Evolutionary conservation across 1,140 invertebrate species (phyloP).

Genomic region (Trichogramma pretiosum): DNA sequence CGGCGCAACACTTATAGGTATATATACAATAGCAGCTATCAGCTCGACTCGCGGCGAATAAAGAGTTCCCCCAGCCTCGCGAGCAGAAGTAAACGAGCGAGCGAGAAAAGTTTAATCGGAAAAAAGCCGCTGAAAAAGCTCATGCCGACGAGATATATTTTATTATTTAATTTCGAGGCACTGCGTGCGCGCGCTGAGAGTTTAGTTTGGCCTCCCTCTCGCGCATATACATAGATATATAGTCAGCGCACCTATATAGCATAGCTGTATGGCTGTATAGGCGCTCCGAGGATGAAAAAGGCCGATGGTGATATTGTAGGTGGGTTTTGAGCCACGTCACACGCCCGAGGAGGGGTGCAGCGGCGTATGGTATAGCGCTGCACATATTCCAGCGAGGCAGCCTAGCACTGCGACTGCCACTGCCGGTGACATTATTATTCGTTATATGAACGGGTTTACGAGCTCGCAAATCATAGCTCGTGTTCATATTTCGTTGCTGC

Average conservation of each 20-base stretch:
- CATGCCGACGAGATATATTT: constrained; percentile 27
- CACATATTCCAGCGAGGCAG: too few species aligned
- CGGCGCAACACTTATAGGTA: neutral
- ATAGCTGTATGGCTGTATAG: too few species aligned
- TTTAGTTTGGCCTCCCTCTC: too few species aligned
- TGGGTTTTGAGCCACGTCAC: constrained; percentile 35
- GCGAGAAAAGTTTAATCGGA: constrained; percentile 20
- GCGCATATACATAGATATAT: too few species aligned
- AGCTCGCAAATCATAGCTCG: constrained; percentile 46
- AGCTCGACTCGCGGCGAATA: neutral
- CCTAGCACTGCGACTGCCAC: constrained; percentile 17
- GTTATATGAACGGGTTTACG: constrained; percentile 48
- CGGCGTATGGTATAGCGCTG: too few species aligned
- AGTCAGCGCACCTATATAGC: too few species aligned
- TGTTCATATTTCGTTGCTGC: constrained; percentile 45
- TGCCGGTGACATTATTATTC: constrained; percentile 46
- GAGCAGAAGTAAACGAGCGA: constrained; percentile 2
- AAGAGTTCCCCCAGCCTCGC: constrained; percentile 13
- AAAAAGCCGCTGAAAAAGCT: constrained; percentile 3
- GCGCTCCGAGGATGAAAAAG: neutral
- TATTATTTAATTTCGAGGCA: constrained; percentile 45
- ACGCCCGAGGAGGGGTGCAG: neutral
- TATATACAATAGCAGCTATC: neutral
- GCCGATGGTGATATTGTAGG: constrained; percentile 37
- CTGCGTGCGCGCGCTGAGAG: constrained; percentile 16